phyloP scores from a whole-genome alignment of 2,888 invertebrate genomes.

The Pinctada fucata region DNA sequence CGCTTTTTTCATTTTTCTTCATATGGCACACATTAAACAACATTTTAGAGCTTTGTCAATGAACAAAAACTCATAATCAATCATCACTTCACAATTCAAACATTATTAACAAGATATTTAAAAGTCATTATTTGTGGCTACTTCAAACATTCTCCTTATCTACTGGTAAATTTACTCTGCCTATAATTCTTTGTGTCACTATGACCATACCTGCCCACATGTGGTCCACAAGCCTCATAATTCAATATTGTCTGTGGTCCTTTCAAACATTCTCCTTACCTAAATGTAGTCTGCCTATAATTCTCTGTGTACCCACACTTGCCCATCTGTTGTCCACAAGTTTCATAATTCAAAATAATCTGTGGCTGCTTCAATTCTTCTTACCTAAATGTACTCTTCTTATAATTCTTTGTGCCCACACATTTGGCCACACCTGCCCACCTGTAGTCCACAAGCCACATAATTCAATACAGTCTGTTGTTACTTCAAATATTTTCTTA shows the following conservation, averaged over 20 bases:
- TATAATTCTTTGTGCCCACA: slow-evolving; percentile 94
- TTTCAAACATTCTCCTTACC: slow-evolving; percentile 58
- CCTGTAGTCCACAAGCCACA: slow-evolving; percentile 84
- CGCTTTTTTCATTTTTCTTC: no score
- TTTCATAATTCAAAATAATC: slow-evolving; percentile 77
- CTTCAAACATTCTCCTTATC: no score
- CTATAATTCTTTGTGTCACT: slow-evolving; percentile 89
- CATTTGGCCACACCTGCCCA: slow-evolving; percentile 99
- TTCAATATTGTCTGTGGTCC: no score
- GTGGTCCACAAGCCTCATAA: no score
- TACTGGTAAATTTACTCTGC: slow-evolving; percentile 86
- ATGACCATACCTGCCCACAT: no score
- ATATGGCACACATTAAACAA: no score
- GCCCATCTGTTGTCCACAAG: slow-evolving; percentile 91
- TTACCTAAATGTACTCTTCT: slow-evolving; percentile 89
- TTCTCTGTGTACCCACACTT: slow-evolving; percentile 96
- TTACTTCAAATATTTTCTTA: slow-evolving; percentile 43
- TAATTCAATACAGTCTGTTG: slow-evolving; percentile 74
- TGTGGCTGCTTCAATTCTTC: slow-evolving; percentile 13
- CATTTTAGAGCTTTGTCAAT: no score
- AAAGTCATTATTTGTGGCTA: no score
- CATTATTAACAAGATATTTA: no score
- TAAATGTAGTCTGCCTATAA: slow-evolving; percentile 94
- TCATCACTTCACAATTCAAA: no score
- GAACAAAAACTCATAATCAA: not conserved